Conservation (phyloP, 2,888 invertebrate genomes). For the Aphrophora alni region DNA sequence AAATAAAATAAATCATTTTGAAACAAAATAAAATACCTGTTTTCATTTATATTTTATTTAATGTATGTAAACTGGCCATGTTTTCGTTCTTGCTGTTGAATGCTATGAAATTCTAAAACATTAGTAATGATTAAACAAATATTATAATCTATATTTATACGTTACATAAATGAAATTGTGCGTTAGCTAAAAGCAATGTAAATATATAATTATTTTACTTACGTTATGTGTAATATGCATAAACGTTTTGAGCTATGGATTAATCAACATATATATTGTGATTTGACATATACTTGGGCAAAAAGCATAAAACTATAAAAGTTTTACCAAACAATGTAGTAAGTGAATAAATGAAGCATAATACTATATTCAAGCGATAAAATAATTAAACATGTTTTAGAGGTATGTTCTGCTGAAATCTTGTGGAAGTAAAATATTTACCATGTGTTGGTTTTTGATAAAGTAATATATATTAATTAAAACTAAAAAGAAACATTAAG, state of each 20-base stretch:
- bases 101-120: neutral
- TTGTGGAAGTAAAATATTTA: no score
- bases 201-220: slow-evolving; percentile 9
- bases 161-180: neutral
- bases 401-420: no score
- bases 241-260: neutral
- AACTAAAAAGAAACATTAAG: no score
- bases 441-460: no score
- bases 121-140: no score
- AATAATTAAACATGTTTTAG: no score
- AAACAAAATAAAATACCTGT: slow-evolving; percentile 9
- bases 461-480: no score
- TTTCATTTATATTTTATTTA: neutral
- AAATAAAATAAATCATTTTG: neutral
- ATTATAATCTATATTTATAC: neutral
- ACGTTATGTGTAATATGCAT: neutral
- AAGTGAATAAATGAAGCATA: no score
- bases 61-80: neutral
- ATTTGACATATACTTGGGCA: neutral
- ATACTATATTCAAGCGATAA: no score
- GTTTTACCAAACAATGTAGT: no score
- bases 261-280: neutral
- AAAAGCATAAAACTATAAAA: neutral
- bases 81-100: neutral
- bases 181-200: neutral